A percentile compares a stretch with the other conserved stretches of the same genome.
Evolutionary conservation across 2,888 invertebrate species (phyloP).

Genomic region (Conomelus anceps): DNA sequence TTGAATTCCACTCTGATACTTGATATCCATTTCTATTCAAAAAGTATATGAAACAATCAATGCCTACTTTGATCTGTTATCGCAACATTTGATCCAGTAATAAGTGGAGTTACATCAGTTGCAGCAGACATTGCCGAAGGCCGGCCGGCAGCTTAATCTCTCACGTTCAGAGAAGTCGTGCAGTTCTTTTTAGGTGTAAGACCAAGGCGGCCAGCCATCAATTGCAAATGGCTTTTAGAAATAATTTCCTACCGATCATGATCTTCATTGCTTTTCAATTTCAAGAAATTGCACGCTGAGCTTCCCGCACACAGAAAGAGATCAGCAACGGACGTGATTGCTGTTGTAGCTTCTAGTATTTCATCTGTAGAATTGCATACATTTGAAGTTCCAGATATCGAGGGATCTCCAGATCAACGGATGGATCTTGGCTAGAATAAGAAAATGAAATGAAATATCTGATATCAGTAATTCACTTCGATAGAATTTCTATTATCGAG

Average conservation of each 20-base stretch:
- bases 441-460: neutral
- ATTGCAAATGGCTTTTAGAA: neutral
- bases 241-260: neutral
- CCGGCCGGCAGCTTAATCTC: neutral
- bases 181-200: neutral
- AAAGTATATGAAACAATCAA: neutral
- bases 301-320: neutral
- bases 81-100: neutral
- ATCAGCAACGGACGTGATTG: neutral
- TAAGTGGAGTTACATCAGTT: neutral
- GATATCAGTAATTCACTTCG: neutral
- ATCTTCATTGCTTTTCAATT: neutral
- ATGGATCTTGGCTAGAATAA: neutral
- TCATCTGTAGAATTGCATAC: neutral
- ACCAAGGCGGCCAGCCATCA: neutral
- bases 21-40: neutral
- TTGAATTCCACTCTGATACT: neutral
- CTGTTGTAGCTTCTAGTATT: neutral
- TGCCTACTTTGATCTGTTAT: neutral
- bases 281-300: neutral
- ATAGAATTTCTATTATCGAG: neutral
- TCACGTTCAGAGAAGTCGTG: neutral
- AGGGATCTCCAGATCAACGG: neutral
- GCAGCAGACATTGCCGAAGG: neutral
- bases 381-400: neutral